A percentile compares a stretch with the other conserved stretches of the same genome.
Conservation (phyloP, 2,797 vertebrate genomes). For the Cottoperca gobio region DNA sequence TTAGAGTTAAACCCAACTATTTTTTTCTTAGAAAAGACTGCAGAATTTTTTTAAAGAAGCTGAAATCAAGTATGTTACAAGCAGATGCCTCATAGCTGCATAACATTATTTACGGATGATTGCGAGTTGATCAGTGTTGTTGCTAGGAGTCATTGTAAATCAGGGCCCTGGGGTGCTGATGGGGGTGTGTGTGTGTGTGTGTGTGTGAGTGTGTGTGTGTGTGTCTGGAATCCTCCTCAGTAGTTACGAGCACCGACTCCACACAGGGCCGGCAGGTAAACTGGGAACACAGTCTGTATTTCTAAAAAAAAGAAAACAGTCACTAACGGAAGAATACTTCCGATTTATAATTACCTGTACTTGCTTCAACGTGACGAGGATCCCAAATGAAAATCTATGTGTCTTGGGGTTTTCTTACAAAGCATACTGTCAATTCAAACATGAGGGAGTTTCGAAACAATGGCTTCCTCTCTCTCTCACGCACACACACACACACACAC, state of each 20-base stretch:
- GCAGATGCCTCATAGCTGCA: neutral
- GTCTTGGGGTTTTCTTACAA: neutral
- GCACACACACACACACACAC: neutral
- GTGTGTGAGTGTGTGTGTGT: too few species aligned
- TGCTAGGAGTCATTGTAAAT: slow-evolving; percentile 5
- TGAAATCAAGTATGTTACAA: neutral
- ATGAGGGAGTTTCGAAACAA: slow-evolving; percentile 6
- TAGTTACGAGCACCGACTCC: neutral
- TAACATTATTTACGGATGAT: neutral
- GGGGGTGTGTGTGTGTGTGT: slow-evolving; percentile 8
- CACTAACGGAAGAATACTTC: too few species aligned
- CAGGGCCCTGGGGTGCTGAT: slow-evolving; percentile 6
- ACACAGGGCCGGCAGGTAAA: neutral
- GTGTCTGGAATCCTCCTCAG: slow-evolving; percentile 5
- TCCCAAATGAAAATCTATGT: neutral
- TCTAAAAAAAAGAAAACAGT: neutral
- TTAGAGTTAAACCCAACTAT: neutral
- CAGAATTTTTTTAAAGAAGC: neutral
- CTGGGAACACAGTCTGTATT: neutral
- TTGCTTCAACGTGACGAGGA: neutral
- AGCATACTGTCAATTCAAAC: neutral
- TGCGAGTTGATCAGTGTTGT: slow-evolving; percentile 9
- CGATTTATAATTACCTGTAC: too few species aligned
- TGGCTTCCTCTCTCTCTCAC: neutral
- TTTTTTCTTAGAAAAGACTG: neutral